A percentile compares a stretch with the other conserved stretches of the same genome.
These are phyloP conservation scores for Grus americana DNA, from an alignment of 2,113 vertebrate species.

Conservation along the genomic window DNA sequence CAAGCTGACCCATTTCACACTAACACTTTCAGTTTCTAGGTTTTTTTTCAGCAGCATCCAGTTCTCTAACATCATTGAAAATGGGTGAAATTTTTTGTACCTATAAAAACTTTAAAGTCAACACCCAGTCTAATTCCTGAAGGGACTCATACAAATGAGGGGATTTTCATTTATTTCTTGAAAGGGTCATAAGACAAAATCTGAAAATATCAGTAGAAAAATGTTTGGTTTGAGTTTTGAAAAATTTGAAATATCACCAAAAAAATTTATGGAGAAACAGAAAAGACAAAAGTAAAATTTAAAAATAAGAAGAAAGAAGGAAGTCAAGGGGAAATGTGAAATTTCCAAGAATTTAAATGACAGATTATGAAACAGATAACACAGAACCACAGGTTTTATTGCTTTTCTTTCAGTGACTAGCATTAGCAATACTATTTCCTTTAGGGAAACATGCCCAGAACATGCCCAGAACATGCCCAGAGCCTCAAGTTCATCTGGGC, in stretches of 20 bases:
- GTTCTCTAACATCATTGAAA: not conserved
- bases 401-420: not conserved
- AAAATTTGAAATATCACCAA: not conserved
- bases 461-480: not conserved
- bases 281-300: not conserved
- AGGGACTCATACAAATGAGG: not conserved
- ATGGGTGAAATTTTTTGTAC: not conserved
- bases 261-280: not conserved
- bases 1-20: not conserved
- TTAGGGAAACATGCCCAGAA: not conserved
- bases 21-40: not conserved
- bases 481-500: not conserved
- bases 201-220: not conserved
- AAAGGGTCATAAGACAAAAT: not conserved
- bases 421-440: not conserved
- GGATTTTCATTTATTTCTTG: not conserved
- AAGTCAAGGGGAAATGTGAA: not conserved
- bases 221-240: not conserved
- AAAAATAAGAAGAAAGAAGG: not conserved
- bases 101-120: not conserved
- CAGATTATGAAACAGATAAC: not conserved
- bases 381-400: not conserved
- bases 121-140: not conserved
- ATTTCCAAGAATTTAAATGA: not conserved
- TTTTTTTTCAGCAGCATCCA: not conserved